phyloP scores from a whole-genome alignment of 2,888 invertebrate genomes.

The Catocala sponsa region DNA sequence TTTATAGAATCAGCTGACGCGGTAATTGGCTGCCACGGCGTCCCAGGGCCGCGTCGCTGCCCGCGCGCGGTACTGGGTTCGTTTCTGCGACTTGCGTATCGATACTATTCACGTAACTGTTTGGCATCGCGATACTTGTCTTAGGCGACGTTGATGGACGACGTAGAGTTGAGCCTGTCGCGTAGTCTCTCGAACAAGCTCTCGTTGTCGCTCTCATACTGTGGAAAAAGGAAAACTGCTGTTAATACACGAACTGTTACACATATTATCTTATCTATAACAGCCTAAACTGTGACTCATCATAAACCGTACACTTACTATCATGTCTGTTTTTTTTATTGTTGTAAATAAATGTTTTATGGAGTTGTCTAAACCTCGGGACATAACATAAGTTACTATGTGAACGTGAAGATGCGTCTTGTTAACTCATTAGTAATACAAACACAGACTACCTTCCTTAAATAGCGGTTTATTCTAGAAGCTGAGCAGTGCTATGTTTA shows the following conservation, averaged over 20 bases:
- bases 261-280: no score
- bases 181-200: constrained; percentile 67
- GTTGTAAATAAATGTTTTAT: no score
- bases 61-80: constrained; percentile 10
- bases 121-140: constrained; percentile 8
- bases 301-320: no score
- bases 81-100: constrained; percentile 18
- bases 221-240: constrained; percentile 33
- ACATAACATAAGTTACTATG: no score
- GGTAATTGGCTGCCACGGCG: constrained; percentile 26
- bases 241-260: constrained; percentile 15
- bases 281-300: no score
- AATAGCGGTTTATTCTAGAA: no score
- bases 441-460: no score
- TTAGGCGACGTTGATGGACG: constrained; percentile 69
- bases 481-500: no score
- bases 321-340: no score
- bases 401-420: no score
- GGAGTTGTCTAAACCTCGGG: no score
- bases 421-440: no score
- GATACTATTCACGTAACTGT: constrained; percentile 15
- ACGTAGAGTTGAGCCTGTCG: constrained; percentile 50
- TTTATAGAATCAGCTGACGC: constrained; percentile 21
- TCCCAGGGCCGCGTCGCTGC: constrained; percentile 12
- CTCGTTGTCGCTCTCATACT: constrained; percentile 65